These are phyloP conservation scores for Eupsilia transversa DNA, from an alignment of 2,888 invertebrate species.

Conservation along the genomic window DNA sequence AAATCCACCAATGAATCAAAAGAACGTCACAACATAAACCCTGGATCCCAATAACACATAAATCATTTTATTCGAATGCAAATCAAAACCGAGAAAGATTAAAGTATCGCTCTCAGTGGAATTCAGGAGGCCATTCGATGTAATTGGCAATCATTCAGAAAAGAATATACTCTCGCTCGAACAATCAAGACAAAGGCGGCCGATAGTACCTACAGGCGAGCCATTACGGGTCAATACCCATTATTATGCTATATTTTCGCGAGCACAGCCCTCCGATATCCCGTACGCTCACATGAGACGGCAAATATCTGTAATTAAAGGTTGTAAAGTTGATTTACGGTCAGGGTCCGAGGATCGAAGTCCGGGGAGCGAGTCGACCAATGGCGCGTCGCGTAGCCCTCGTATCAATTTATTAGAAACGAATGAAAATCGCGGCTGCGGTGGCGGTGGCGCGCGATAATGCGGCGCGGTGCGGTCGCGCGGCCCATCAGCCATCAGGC, in stretches of 20 bases:
- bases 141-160: constrained; percentile 90
- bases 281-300: constrained; percentile 88
- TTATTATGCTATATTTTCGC: constrained; percentile 91
- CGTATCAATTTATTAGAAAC: constrained; percentile 90
- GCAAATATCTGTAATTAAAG: constrained; percentile 91
- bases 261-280: constrained; percentile 89
- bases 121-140: constrained; percentile 89
- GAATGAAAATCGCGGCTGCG: constrained; percentile 89
- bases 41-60: constrained; percentile 83
- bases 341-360: constrained; percentile 86
- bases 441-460: constrained; percentile 87
- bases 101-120: constrained; percentile 85
- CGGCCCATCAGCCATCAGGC: constrained; percentile 79
- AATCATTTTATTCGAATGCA: constrained; percentile 86
- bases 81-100: constrained; percentile 84
- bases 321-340: constrained; percentile 91
- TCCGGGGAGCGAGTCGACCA: constrained; percentile 86
- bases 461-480: constrained; percentile 85
- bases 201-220: constrained; percentile 89
- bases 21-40: constrained; percentile 71
- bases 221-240: constrained; percentile 90
- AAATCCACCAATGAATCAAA: constrained; percentile 57
- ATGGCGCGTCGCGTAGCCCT: constrained; percentile 81
- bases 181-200: constrained; percentile 90
- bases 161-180: constrained; percentile 87